Percentiles rank a stretch among this genome's conserved stretches.
phyloP scores from a whole-genome alignment of 2,888 invertebrate species.

The Anorthoa munda region DNA sequence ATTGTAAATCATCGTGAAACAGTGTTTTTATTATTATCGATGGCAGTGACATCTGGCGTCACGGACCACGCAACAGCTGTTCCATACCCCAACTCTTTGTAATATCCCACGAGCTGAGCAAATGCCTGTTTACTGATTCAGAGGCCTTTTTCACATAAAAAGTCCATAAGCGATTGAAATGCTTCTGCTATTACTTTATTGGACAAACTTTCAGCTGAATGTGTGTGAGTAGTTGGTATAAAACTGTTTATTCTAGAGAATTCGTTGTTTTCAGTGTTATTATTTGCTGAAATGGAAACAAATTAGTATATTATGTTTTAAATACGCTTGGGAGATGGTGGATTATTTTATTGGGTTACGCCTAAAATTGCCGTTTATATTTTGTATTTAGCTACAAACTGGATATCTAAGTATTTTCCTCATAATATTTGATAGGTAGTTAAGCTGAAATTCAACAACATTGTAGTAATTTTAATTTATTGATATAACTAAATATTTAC shows the following conservation, averaged over 20 bases:
- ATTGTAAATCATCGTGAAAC: slow-evolving; percentile 73
- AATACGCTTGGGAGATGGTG: neutral
- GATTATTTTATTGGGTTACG: neutral
- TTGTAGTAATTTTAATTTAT: no score
- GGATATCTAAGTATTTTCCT: no score
- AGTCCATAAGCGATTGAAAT: slow-evolving; percentile 70
- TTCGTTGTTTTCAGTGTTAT: neutral
- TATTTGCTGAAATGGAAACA: neutral
- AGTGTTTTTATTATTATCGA: slow-evolving; percentile 76
- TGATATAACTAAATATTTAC: no score
- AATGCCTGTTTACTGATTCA: slow-evolving; percentile 80
- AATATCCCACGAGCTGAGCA: slow-evolving; percentile 67
- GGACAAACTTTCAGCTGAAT: slow-evolving; percentile 37
- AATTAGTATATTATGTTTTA: neutral
- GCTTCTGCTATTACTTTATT: slow-evolving; percentile 54
- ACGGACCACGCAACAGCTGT: slow-evolving; percentile 76
- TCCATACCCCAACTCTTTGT: slow-evolving; percentile 69
- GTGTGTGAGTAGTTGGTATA: neutral
- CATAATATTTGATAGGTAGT: no score
- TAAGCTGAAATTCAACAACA: no score
- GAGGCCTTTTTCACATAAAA: slow-evolving; percentile 74
- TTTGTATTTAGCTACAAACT: neutral
- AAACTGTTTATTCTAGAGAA: slow-evolving; percentile 3
- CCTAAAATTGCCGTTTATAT: neutral
- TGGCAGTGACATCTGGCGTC: slow-evolving; percentile 75